Evolutionary conservation across 2,113 vertebrate genomes (phyloP), one percentile per base, ranked within the genome.

Genomic region (Chitala chitala): DNA sequence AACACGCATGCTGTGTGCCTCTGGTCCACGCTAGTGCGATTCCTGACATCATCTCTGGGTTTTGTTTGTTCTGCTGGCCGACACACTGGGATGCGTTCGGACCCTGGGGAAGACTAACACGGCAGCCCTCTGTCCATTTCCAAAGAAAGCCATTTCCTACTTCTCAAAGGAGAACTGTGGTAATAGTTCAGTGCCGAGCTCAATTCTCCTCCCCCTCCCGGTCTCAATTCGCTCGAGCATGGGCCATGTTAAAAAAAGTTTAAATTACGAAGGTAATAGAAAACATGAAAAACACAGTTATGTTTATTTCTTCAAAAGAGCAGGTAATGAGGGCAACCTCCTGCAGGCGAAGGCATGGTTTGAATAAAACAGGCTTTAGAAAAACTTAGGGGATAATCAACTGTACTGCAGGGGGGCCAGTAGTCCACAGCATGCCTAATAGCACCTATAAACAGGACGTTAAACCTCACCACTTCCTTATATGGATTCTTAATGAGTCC

Each of bases 171-270:
- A n/a, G 4, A 20, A 9, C 31, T 29, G 20, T 24, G 44, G 64
- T 7, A 24, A 29, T 6, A 26, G 56, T 50, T 7, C 9, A 5
- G 15, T 73, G 22, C 40, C 17, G 8, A 12, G 44, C 48, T 26
- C 33, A 22, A 26, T 5, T 31, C n/a, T 50, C 31, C 86, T 95
- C 94, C 79, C 92, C 94, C 88, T 93, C 92, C 78, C 95, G 94
- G 91, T 94, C 95, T 90, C 94, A 95, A 90, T 84, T 31, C 13
- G 9, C 42, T 22, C 9, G 50, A 51, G 75, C 61, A 26, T 29
- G 46, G n/a, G 33, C 20, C 6, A 54, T 24, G 17, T 73, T 13
- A 77, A 50, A 72, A 44, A 74, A 69, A 38, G 42, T 26, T 55
- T n/a, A 20, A 50, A 71, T 78, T 78, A 75, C 5, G 22, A 31